A percentile compares a stretch with the other conserved stretches of the same genome.
Evolutionary conservation across 2,797 vertebrate genomes (phyloP).

Genomic region (Typhlichthys subterraneus): DNA sequence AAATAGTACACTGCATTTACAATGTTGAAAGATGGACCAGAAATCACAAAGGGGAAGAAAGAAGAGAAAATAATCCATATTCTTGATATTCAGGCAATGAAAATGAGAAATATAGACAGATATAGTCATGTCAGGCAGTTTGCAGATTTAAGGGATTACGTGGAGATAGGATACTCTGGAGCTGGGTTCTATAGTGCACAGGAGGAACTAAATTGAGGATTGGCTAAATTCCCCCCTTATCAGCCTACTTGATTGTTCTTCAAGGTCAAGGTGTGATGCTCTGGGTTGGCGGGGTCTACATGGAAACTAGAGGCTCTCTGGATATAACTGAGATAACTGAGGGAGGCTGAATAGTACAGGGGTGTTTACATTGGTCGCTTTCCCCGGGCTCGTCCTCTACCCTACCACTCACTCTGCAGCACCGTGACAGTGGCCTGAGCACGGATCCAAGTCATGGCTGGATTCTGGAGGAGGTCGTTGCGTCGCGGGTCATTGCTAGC

Average conservation of each 20-base stretch:
- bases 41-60: neutral
- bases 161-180: neutral
- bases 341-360: conserved; percentile 48
- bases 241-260: conserved; percentile 17
- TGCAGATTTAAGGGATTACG: neutral
- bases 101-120: conserved; percentile 10
- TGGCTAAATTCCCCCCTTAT: conserved; percentile 16
- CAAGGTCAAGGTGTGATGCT: conserved; percentile 9
- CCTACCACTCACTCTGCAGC: conserved; percentile 95
- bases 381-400: conserved; percentile 31
- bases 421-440: conserved; percentile 95
- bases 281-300: conserved; percentile 35
- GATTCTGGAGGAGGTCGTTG: conserved; percentile 94
- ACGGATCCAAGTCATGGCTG: conserved; percentile 95
- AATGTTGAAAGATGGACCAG: no score
- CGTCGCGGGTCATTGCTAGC: conserved; percentile 96
- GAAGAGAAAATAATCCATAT: neutral
- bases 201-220: conserved; percentile 13
- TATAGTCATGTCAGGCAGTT: neutral
- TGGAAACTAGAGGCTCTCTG: conserved; percentile 40
- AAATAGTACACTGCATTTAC: no score
- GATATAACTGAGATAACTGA: conserved; percentile 36
- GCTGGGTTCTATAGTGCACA: conserved; percentile 1
- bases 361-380: conserved; percentile 1
- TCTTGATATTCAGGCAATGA: neutral